Conservation (phyloP, 2,888 invertebrate species). For the Andrena bucephala region DNA sequence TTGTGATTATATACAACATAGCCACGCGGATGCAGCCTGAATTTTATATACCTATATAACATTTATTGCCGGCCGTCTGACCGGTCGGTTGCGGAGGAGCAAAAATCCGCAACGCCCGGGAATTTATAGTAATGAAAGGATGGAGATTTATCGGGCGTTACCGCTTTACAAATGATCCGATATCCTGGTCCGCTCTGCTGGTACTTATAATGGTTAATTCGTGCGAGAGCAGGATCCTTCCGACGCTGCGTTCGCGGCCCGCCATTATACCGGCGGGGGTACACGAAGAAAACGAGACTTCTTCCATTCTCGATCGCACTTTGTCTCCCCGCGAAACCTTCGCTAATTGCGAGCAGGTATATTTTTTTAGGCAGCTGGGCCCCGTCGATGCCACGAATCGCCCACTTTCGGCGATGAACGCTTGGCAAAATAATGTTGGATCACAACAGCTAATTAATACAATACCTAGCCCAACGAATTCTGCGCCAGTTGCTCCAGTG, state of each 20-base stretch:
- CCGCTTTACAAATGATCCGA: constrained; percentile 74
- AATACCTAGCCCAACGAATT: neutral
- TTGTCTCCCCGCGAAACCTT: constrained; percentile 34
- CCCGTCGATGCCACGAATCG: neutral
- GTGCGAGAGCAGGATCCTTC: constrained; percentile 67
- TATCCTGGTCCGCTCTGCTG: constrained; percentile 60
- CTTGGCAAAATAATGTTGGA: neutral
- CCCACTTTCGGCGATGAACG: neutral
- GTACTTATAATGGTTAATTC: constrained; percentile 72
- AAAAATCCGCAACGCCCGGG: constrained; percentile 71
- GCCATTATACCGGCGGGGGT: constrained; percentile 40
- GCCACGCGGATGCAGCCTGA: constrained; percentile 68
- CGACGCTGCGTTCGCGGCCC: constrained; percentile 41
- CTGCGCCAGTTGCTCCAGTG: neutral
- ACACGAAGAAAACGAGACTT: constrained; percentile 37
- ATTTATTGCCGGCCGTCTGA: constrained; percentile 71
- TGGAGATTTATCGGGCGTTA: constrained; percentile 74
- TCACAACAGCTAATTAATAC: neutral
- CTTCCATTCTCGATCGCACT: constrained; percentile 38
- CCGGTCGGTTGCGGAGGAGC: constrained; percentile 58
- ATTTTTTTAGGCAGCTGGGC: neutral
- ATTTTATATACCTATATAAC: constrained; percentile 75
- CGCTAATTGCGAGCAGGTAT: neutral
- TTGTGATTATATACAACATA: constrained; percentile 76
- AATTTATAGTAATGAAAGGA: constrained; percentile 78